These are phyloP conservation scores for Chloropsis hardwickii DNA, from an alignment of 2,113 vertebrate species.

Conservation along the genomic window DNA sequence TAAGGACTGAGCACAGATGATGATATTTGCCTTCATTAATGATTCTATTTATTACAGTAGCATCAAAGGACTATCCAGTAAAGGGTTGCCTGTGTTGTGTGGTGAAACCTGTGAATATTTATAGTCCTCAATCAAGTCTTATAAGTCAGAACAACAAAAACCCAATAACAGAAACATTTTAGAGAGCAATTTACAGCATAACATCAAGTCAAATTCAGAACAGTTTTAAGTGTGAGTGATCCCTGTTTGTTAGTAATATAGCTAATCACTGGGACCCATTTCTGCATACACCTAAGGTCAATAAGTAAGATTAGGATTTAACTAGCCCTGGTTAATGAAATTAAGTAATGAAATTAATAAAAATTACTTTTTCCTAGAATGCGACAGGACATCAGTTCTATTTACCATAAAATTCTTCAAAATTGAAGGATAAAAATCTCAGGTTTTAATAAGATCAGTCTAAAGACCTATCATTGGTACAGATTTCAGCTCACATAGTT, in stretches of 20 bases:
- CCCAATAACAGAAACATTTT: accelerated
- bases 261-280: background rate
- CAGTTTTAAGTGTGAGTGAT: background rate
- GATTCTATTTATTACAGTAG: background rate
- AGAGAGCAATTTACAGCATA: background rate
- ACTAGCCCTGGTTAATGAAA: background rate
- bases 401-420: background rate
- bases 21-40: background rate
- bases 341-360: background rate
- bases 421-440: background rate
- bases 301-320: background rate
- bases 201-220: background rate
- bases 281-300: background rate
- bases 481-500: background rate
- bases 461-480: background rate
- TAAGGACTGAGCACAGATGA: background rate
- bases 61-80: background rate
- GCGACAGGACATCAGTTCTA: background rate
- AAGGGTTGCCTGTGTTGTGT: background rate
- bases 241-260: background rate
- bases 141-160: background rate
- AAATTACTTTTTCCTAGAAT: background rate
- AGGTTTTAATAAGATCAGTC: background rate
- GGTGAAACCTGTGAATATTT: background rate
- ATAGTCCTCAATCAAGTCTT: background rate